Evolutionary conservation across 2,113 vertebrate genomes (phyloP).

Genomic region (Crypturellus undulatus): DNA sequence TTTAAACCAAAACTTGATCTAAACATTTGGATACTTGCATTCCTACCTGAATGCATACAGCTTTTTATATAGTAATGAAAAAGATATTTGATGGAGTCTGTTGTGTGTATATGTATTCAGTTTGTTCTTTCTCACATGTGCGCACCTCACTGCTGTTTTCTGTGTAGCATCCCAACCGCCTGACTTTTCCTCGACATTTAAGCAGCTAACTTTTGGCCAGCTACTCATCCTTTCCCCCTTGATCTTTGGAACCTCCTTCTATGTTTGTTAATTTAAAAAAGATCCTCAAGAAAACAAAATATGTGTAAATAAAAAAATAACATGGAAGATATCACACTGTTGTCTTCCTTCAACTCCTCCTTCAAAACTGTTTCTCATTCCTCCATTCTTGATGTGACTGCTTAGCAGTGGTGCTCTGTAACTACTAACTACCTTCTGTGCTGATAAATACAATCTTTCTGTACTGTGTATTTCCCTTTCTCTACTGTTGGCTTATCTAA

Average conservation of each 20-base stretch:
- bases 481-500: not conserved
- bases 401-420: not conserved
- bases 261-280: not conserved
- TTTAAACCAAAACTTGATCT: not conserved
- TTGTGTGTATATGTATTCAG: not conserved
- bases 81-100: not conserved
- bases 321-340: not conserved
- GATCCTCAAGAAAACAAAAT: not conserved
- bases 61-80: not conserved
- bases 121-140: not conserved
- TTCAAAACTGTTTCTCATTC: not conserved
- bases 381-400: not conserved
- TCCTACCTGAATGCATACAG: not conserved
- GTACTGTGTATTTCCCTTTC: not conserved
- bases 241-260: not conserved
- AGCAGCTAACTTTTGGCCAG: not conserved
- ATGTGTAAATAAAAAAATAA: not conserved
- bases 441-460: not conserved
- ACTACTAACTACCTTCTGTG: not conserved
- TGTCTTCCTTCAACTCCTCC: not conserved
- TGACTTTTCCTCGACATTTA: not conserved
- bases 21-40: not conserved
- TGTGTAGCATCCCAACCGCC: not conserved
- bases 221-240: not conserved
- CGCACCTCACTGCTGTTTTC: not conserved